Conservation (phyloP, 2,113 vertebrate genomes). For the Colinus virginianus region DNA sequence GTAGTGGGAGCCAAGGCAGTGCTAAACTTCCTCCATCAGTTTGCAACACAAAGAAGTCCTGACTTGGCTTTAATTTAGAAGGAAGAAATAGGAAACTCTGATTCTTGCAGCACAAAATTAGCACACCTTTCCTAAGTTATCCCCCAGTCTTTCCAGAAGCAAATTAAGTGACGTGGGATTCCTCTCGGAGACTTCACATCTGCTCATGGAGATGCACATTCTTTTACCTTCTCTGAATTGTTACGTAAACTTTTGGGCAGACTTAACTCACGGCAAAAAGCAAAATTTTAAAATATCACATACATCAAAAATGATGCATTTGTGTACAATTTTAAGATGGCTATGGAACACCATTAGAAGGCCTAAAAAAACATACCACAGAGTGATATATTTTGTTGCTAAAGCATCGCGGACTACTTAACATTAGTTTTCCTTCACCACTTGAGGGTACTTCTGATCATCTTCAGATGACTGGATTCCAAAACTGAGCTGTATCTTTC, state of each 20-base stretch:
- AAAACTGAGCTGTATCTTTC: neutral
- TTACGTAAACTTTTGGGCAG: neutral
- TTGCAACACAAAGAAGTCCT: constrained; percentile 55
- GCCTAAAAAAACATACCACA: neutral
- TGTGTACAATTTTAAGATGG: neutral
- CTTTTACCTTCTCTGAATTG: constrained; percentile 26
- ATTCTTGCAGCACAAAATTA: constrained; percentile 69
- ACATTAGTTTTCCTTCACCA: neutral
- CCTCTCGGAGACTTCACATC: constrained; percentile 69
- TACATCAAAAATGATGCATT: neutral
- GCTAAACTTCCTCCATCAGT: constrained; percentile 42
- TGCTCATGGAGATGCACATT: constrained; percentile 46
- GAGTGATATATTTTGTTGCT: neutral
- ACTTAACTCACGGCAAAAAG: neutral
- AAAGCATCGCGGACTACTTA: neutral
- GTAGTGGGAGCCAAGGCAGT: neutral
- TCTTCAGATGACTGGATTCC: neutral
- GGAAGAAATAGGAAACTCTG: constrained; percentile 48
- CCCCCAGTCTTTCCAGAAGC: constrained; percentile 53
- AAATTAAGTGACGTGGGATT: constrained; percentile 51
- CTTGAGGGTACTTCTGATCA: neutral
- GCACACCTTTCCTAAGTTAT: constrained; percentile 12
- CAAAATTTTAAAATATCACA: neutral
- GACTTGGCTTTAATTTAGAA: constrained; percentile 58
- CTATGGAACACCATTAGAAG: neutral